phyloP scores from a whole-genome alignment of 2,888 invertebrate species.

The Plemyria rubiginata region DNA sequence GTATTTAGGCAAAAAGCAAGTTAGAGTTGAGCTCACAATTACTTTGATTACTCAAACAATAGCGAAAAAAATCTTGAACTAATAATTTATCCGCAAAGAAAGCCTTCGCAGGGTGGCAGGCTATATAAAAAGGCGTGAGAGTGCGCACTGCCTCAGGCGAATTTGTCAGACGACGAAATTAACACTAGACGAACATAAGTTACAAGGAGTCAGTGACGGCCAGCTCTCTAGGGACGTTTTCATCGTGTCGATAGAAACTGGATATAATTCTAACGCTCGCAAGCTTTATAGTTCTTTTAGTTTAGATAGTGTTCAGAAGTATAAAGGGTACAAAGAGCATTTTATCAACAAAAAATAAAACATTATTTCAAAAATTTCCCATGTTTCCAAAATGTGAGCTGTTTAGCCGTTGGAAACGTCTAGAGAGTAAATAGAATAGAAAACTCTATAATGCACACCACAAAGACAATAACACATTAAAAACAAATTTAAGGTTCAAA shows the following conservation, averaged over 20 bases:
- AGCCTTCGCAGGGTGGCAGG: constrained; percentile 45
- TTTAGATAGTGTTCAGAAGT: too few species aligned
- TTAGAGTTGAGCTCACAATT: not conserved
- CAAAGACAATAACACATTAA: too few species aligned
- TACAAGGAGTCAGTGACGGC: constrained; percentile 48
- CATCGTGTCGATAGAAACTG: constrained; percentile 48
- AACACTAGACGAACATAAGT: constrained; percentile 77
- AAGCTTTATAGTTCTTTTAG: not conserved
- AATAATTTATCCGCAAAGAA: constrained; percentile 54
- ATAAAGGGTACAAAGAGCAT: too few species aligned
- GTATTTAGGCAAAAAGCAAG: not conserved
- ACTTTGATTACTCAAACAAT: not conserved
- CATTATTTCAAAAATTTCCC: too few species aligned
- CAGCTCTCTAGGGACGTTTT: constrained; percentile 46
- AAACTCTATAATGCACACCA: too few species aligned
- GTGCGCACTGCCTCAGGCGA: constrained; percentile 59
- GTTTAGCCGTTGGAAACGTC: too few species aligned
- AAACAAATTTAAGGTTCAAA: too few species aligned
- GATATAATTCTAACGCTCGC: not conserved
- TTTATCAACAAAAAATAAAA: too few species aligned
- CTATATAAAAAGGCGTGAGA: constrained; percentile 54
- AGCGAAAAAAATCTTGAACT: constrained; percentile 38
- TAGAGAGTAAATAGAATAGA: too few species aligned
- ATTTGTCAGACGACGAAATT: constrained; percentile 77
- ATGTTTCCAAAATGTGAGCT: too few species aligned